Base-by-base conservation (phyloP, 2,113 vertebrate species). In the Chloebia gouldiae region DNA sequence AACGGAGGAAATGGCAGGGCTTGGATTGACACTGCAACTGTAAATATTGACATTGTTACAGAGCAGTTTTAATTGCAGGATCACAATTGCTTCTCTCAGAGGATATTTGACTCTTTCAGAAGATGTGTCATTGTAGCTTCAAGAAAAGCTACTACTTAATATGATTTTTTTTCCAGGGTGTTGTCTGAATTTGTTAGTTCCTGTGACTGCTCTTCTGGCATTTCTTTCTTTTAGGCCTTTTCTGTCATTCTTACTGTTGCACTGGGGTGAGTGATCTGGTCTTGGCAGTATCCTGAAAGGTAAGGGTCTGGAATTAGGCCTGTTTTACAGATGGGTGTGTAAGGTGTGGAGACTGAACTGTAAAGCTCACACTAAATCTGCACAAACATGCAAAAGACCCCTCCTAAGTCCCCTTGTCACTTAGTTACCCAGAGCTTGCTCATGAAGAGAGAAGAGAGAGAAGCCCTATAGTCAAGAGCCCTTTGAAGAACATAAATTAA, bases 401-500 rank as follows among this genome's bases (percentile, higher is more conserved):
- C n/a, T 66, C 21, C 22, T 35, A 42, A 77, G 23, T 85, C 87
- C 50, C 33, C 0, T 18, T 60, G 40, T 27, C 63, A 31, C 35
- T 85, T 61, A 23, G 21, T 79, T 79, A 72, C 12, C 30, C 37
- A n/a, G 57, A 81, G 39, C 72, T 78, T 81, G 70, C 78, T 19
- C 16, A 4, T 69, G 63, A 57, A 82, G 54, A 64, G 50, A 30
- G 31, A 15, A 71, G 57, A 20, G 51, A 81, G 40, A 68, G 47
- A 83, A 95, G 81, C 85, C 88, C 82, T 86, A 61, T 69, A 92
- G 82, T 75, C 81, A 88, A 82, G 63, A 92, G 45, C 75, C 86
- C 71, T 76, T 88, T 80, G 76, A 93, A 83, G 63, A 93, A 45
- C 45, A 80, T 69, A 65, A 93, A 87, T 96, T 91, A 82, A 92